These are phyloP conservation scores for Dusona sp. DNA, from an alignment of 2,888 invertebrate species.

Conservation along the genomic window DNA sequence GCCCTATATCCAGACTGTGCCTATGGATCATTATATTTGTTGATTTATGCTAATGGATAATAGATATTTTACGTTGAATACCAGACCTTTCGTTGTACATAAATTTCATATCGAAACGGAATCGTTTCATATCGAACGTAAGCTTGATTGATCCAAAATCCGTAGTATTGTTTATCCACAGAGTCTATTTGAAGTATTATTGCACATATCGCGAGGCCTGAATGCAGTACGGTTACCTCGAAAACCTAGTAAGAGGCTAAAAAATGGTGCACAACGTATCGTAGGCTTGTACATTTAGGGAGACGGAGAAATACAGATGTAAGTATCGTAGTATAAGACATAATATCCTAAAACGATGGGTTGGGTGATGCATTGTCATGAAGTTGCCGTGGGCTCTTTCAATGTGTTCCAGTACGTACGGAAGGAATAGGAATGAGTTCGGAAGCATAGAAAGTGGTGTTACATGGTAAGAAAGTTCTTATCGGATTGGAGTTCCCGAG, in stretches of 20 bases:
- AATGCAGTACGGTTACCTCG: slow-evolving; percentile 9
- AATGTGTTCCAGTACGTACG: slow-evolving; percentile 39
- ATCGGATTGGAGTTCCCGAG: background rate
- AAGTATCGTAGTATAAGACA: slow-evolving; percentile 71
- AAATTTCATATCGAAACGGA: background rate
- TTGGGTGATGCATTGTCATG: slow-evolving; percentile 78
- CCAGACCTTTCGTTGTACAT: no score
- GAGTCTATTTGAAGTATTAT: background rate
- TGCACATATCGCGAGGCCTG: slow-evolving; percentile 14
- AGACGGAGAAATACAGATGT: slow-evolving; percentile 70
- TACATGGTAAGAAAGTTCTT: background rate
- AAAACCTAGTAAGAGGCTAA: slow-evolving; percentile 17
- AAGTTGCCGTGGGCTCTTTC: slow-evolving; percentile 72
- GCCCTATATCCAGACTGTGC: background rate
- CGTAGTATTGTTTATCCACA: background rate
- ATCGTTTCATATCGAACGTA: no score
- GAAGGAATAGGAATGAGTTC: slow-evolving; percentile 55
- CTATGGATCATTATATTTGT: background rate
- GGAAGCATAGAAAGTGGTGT: slow-evolving; percentile 54
- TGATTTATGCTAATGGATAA: no score
- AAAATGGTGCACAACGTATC: slow-evolving; percentile 48
- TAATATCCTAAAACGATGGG: slow-evolving; percentile 54
- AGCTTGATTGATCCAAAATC: background rate
- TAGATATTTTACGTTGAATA: no score
- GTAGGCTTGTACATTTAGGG: slow-evolving; percentile 67